Evolutionary conservation across 2,888 invertebrate species (phyloP).

Genomic region (Phyllotreta cruciferae): DNA sequence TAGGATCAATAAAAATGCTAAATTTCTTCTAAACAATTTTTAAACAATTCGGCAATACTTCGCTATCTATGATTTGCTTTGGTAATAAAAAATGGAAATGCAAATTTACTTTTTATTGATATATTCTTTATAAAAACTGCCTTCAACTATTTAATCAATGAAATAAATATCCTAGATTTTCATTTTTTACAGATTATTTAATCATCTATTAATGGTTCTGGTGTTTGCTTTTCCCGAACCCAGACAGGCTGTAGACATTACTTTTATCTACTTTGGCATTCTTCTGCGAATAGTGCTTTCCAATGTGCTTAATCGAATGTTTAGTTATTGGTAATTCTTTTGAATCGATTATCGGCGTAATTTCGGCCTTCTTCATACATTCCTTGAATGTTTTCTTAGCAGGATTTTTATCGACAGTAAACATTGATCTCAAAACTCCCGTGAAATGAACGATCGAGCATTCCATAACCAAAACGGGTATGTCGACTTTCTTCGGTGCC

Average conservation of each 20-base stretch:
- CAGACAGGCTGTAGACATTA: not conserved
- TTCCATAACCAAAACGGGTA: constrained; percentile 9
- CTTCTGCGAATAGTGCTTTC: not conserved
- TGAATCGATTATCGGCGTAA: not conserved
- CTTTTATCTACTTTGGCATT: not conserved
- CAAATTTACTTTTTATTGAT: constrained; percentile 2
- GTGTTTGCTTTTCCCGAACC: not conserved
- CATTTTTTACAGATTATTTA: constrained; percentile 1
- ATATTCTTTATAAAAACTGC: constrained; percentile 11
- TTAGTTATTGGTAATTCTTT: not conserved
- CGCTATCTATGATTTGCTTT: not conserved
- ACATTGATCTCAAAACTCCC: constrained; percentile 12
- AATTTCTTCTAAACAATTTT: too few relatives aligned
- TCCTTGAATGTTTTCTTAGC: constrained; percentile 9
- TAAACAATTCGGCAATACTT: not conserved
- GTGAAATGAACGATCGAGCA: constrained; percentile 9
- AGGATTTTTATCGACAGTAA: not conserved
- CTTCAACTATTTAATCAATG: constrained; percentile 1
- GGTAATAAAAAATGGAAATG: constrained; percentile 10
- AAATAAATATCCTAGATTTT: constrained; percentile 1
- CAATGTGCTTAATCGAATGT: not conserved
- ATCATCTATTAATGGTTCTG: not conserved
- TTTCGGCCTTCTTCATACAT: constrained; percentile 7
- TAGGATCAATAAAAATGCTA: too few relatives aligned
- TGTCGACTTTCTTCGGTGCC: not conserved